Evolutionary conservation across 2,888 invertebrate species (phyloP).

Genomic region (Agrotis clavis): DNA sequence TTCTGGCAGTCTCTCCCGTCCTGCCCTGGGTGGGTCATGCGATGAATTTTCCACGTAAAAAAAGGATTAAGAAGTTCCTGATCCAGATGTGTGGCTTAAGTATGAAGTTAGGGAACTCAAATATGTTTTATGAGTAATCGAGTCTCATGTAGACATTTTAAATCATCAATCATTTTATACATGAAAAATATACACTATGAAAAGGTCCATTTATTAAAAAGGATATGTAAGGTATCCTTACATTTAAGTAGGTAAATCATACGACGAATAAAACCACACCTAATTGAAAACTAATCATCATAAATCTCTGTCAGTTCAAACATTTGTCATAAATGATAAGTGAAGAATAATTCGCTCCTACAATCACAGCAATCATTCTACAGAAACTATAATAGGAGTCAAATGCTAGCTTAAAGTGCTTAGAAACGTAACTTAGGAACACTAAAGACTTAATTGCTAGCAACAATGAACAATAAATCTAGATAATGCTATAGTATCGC

Average conservation of each 20-base stretch:
- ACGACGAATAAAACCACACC: background rate
- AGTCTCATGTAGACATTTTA: too few species aligned
- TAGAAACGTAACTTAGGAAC: conserved; percentile 18
- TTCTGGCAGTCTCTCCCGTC: too few species aligned
- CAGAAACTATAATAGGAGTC: background rate
- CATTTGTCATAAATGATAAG: conserved; percentile 15
- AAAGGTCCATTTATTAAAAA: background rate
- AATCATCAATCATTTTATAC: background rate
- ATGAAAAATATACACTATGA: background rate
- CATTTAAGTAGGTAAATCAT: background rate
- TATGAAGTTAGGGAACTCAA: too few species aligned
- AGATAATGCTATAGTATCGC: conserved; percentile 11
- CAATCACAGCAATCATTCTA: too few species aligned
- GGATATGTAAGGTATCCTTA: too few species aligned
- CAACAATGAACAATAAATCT: conserved; percentile 34
- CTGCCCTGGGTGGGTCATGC: too few species aligned
- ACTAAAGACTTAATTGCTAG: conserved; percentile 42
- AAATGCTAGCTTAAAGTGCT: conserved; percentile 15
- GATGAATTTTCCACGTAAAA: too few species aligned
- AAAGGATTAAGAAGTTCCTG: too few species aligned
- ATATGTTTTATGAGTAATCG: too few species aligned
- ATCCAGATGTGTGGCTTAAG: too few species aligned
- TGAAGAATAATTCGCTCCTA: background rate
- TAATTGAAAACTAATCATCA: background rate
- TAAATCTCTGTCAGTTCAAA: conserved; percentile 2